Conservation (phyloP, 2,888 invertebrate species). For the Diplolepis rosae region DNA sequence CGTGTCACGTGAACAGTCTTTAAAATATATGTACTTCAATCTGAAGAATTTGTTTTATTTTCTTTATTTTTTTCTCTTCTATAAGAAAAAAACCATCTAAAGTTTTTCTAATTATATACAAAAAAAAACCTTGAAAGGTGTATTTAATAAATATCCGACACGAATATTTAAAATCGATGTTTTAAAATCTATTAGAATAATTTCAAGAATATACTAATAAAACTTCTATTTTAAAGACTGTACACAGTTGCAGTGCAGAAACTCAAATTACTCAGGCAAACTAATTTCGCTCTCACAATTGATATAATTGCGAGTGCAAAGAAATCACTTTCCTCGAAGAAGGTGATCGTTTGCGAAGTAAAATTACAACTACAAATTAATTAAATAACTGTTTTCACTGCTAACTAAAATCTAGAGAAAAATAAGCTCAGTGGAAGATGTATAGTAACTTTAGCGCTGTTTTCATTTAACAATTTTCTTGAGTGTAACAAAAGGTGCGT, state of each 20-base stretch:
- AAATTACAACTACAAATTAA: not conserved
- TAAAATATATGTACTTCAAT: not conserved
- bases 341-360: not conserved
- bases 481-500: slow-evolving; percentile 44
- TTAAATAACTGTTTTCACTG: not conserved
- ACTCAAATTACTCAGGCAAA: not conserved
- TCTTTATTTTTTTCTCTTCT: not conserved
- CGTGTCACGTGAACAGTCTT: slow-evolving; percentile 17
- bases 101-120: not conserved
- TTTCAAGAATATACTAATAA: not conserved
- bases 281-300: not conserved
- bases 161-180: slow-evolving; percentile 14
- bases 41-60: not conserved
- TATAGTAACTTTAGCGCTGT: slow-evolving; percentile 23
- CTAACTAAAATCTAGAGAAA: slow-evolving; percentile 32
- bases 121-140: not conserved
- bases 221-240: slow-evolving; percentile 26
- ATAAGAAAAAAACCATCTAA: not conserved
- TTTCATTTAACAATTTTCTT: slow-evolving; percentile 21
- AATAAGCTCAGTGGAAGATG: slow-evolving; percentile 48
- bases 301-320: not conserved
- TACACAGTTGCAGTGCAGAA: not conserved
- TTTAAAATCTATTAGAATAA: slow-evolving; percentile 16
- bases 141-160: not conserved
- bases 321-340: not conserved